Base-by-base conservation (phyloP, 2,888 invertebrate genomes). In the Tenthredo amoena region DNA sequence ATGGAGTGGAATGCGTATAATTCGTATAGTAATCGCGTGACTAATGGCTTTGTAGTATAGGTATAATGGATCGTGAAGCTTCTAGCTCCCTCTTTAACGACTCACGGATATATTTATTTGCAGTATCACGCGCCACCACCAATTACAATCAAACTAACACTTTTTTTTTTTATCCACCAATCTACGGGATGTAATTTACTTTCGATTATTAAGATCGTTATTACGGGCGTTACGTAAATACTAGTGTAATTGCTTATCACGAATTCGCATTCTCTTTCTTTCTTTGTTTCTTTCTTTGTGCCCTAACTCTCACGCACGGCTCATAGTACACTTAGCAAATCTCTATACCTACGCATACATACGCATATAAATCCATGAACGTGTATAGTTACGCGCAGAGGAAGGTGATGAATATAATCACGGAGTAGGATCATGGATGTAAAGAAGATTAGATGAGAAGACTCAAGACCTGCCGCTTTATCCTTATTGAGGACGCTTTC, bases 121-220 rank as follows among this genome's bases (percentile, higher is more conserved):
- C 50, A 12, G 43, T 26, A 43, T 74, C 77, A 77, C 55, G 34
- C 50, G 31, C 55, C 40, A 34, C 18, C 34, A 18, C 77, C 55
- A 55, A 77, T 77, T 55, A 77, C 55, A 77, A 77, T 55, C 31
- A 55, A 55, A 55, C 21, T 55, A 77, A 10, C 55, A 55, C 55
- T 68, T 68, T 18, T 68, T 68, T 72, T 31, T 40, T 0, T 74
- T 21, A 77, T 77, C 34, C 26, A 74, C 40, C 72, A 26, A 74
- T 77, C 47, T 55, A 77, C 50, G 18, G 18, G 77, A 77, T 77
- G 55, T 77, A 55, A 77, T 77, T 77, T 77, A 77, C 77, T 77
- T 55, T 77, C 50, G 77, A 34, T 55, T 77, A 26, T 77, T 55
- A 34, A 77, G 77, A 77, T 77, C 77, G 55, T 34, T 77, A 55